phyloP scores from a whole-genome alignment of 2,888 invertebrate genomes.

The Polydrusus cervinus region DNA sequence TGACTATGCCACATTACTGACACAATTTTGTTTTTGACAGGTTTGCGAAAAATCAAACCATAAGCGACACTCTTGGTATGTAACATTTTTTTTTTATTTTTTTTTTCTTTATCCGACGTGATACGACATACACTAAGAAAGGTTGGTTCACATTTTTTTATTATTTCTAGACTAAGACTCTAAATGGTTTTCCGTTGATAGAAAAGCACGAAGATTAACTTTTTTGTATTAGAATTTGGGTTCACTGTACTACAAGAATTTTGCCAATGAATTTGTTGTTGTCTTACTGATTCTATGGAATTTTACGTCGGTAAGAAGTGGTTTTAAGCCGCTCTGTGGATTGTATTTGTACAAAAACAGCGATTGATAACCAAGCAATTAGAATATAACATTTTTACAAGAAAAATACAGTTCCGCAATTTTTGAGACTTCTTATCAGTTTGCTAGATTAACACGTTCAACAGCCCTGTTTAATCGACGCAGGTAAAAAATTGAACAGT shows the following conservation, averaged over 20 bases:
- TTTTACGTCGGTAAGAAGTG: not conserved
- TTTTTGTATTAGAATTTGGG: slow-evolving; percentile 50
- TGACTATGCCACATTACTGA: slow-evolving; percentile 40
- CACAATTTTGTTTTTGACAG: slow-evolving; percentile 67
- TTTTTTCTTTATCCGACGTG: slow-evolving; percentile 50
- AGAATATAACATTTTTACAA: no score
- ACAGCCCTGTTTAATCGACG: no score
- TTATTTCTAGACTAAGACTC: slow-evolving; percentile 52
- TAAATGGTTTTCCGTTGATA: slow-evolving; percentile 48
- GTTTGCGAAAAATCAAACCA: slow-evolving; percentile 60
- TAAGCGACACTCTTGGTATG: slow-evolving; percentile 62
- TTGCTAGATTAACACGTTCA: no score
- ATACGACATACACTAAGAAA: slow-evolving; percentile 44
- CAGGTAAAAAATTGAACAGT: no score
- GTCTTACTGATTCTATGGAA: not conserved
- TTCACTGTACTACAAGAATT: slow-evolving; percentile 36
- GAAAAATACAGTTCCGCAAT: no score
- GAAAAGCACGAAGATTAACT: slow-evolving; percentile 47
- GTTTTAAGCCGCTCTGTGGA: not conserved
- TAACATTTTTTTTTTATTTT: slow-evolving; percentile 61
- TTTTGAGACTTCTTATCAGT: no score
- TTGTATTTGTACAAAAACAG: not conserved
- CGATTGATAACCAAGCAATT: no score
- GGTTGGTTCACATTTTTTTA: slow-evolving; percentile 54
- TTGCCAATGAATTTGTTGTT: slow-evolving; percentile 15